Evolutionary conservation across 2,113 vertebrate species (phyloP).

Genomic region (Chrysemys picta): DNA sequence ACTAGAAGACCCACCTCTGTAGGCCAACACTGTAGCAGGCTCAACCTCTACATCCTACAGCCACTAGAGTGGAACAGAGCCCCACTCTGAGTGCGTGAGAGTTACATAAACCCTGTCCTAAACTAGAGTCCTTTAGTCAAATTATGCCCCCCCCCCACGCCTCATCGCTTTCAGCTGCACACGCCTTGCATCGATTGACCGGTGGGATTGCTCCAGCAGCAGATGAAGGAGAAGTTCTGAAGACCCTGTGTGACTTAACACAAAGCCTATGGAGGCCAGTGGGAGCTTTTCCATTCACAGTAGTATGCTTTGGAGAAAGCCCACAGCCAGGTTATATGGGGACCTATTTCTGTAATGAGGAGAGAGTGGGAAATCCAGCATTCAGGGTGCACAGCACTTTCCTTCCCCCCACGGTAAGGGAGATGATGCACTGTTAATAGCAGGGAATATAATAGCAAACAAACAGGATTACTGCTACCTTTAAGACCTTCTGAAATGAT

Average conservation of each 20-base stretch:
- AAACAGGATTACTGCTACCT: not conserved
- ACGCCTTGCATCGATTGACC: too few relatives aligned
- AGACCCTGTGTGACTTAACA: not conserved
- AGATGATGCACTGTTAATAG: not conserved
- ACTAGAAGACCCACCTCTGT: not conserved
- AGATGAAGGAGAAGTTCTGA: not conserved
- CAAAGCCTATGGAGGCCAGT: not conserved
- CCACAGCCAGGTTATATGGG: not conserved
- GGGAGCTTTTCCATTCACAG: not conserved
- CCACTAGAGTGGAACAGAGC: not conserved
- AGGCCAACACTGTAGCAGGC: too few relatives aligned
- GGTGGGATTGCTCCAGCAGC: too few relatives aligned
- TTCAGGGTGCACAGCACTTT: not conserved
- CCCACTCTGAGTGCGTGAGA: not conserved
- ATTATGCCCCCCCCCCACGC: not conserved
- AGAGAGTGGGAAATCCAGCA: not conserved
- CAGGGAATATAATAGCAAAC: not conserved
- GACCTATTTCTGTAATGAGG: not conserved
- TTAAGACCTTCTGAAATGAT: not conserved
- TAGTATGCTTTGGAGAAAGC: not conserved
- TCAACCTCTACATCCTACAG: not conserved
- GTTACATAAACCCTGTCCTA: not conserved
- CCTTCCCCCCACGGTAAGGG: not conserved
- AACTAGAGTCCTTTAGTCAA: not conserved
- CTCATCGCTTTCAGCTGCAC: too few relatives aligned